A percentile compares a stretch with the other conserved stretches of the same genome.
phyloP scores from a whole-genome alignment of 1,140 invertebrate species.

The Atta cephalotes region DNA sequence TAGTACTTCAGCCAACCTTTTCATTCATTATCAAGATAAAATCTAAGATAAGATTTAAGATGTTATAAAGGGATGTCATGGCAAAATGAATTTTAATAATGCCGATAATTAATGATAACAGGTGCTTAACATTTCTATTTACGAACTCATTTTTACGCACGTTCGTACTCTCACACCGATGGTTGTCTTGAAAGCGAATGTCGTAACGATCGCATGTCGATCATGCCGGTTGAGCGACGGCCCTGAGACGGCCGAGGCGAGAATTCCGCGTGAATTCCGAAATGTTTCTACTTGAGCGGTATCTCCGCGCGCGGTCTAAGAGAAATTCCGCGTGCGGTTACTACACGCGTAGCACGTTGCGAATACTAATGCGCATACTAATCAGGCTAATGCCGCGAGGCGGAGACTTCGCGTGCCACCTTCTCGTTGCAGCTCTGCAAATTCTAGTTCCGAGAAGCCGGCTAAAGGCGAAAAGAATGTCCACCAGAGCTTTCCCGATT shows the following conservation, averaged over 20 bases:
- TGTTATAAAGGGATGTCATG: neutral
- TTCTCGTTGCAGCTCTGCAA: neutral
- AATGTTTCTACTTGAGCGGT: slow-evolving; percentile 48
- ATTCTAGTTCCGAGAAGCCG: slow-evolving; percentile 37
- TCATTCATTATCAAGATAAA: neutral
- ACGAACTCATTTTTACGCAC: neutral
- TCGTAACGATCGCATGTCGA: slow-evolving; percentile 37
- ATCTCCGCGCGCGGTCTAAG: slow-evolving; percentile 17
- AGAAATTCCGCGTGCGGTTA: slow-evolving; percentile 54
- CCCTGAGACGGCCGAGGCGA: slow-evolving; percentile 54
- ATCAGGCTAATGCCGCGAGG: slow-evolving; percentile 26
- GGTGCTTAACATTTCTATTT: neutral
- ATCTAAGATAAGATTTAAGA: neutral
- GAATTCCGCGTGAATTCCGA: slow-evolving; percentile 64
- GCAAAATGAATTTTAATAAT: slow-evolving; percentile 2
- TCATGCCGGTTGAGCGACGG: slow-evolving; percentile 28
- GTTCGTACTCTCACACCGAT: neutral
- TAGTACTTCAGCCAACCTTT: neutral
- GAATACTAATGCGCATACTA: slow-evolving; percentile 64
- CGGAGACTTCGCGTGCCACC: neutral
- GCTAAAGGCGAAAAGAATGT: neutral
- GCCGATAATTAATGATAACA: neutral
- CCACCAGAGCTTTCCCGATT: neutral
- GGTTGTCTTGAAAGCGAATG: slow-evolving; percentile 41
- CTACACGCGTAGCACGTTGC: slow-evolving; percentile 31